These are phyloP conservation scores for Drosophila monieri DNA, from an alignment of 2,888 invertebrate species.

Conservation along the genomic window DNA sequence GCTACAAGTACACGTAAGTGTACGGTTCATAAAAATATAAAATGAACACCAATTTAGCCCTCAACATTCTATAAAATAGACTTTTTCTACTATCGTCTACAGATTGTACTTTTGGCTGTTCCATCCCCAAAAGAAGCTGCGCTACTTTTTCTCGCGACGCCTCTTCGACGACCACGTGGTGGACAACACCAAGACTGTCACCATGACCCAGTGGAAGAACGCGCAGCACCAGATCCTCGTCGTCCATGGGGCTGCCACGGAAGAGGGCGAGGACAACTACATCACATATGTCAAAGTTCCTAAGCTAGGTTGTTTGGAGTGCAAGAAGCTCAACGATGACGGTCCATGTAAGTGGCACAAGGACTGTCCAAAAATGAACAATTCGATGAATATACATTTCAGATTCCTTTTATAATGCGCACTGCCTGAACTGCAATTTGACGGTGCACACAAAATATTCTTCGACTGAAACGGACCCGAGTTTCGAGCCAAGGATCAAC, in stretches of 20 bases:
- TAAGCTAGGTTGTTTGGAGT: constrained; percentile 87
- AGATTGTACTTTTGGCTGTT: constrained; percentile 84
- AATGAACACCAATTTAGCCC: too few species aligned
- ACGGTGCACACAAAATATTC: constrained; percentile 96
- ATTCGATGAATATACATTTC: constrained; percentile 47
- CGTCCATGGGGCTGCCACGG: constrained; percentile 85
- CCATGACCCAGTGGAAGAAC: constrained; percentile 87
- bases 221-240: constrained; percentile 86
- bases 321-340: constrained; percentile 84
- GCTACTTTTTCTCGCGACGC: constrained; percentile 85
- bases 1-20: constrained; percentile 87
- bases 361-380: too few species aligned
- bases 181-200: constrained; percentile 86
- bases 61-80: too few species aligned
- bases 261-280: constrained; percentile 84
- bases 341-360: constrained; percentile 72
- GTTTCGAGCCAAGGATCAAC: constrained; percentile 89
- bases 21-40: neutral
- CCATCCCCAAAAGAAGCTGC: constrained; percentile 82
- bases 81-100: neutral
- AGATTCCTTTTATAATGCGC: constrained; percentile 87
- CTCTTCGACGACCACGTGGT: constrained; percentile 87
- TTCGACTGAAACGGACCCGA: constrained; percentile 93
- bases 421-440: constrained; percentile 94
- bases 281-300: constrained; percentile 85